Evolutionary conservation across 2,888 invertebrate genomes (phyloP), one percentile per base, ranked within the genome.

Genomic region (Iphiclides podalirius): DNA sequence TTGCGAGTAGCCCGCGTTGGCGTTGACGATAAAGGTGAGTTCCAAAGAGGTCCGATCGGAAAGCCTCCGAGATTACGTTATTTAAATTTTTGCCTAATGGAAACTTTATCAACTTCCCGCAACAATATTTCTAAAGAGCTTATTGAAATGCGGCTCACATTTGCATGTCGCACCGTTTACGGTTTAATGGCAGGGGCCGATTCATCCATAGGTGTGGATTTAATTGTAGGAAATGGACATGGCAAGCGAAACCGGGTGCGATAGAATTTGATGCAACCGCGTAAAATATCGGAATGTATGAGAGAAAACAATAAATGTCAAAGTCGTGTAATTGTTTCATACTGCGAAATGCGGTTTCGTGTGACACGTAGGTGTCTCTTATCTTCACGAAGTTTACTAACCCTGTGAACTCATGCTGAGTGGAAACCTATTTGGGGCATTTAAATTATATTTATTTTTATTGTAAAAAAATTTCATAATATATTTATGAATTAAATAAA

Each of bases 231-330:
- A 67, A 63, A 63, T 58, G 57, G 61, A 54, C 55, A 49, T 52
- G 61, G 62, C 62, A 57, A 64, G 60, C 62, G 60, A 49, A 56
- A 67, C 73, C 71, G 64, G 62, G 60, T 68, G 77, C 70, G 70
- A 69, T 66, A 60, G 64, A n/a, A n/a, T n/a, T n/a, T 66, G 55
- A 6, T 47, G 61, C 6, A 20, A 6, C 20, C 20, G 20, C 6
- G 20, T 20, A n/a, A n/a, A n/a, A n/a, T n/a, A n/a, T n/a, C n/a
- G n/a, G n/a, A n/a, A n/a, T n/a, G n/a, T n/a, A n/a, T n/a, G n/a
- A n/a, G 64, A 63, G 63, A 65, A 67, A 67, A 65, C 71, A 67
- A 70, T 70, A 74, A 70, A 76, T 68, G 75, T 73, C 72, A 69
- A 67, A 70, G 64, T 56, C 50, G 65, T 69, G 67, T 60, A 60